Percentiles rank a stretch among this genome's conserved stretches.
phyloP scores from a whole-genome alignment of 2,797 vertebrate genomes.

The Platalea minor region DNA sequence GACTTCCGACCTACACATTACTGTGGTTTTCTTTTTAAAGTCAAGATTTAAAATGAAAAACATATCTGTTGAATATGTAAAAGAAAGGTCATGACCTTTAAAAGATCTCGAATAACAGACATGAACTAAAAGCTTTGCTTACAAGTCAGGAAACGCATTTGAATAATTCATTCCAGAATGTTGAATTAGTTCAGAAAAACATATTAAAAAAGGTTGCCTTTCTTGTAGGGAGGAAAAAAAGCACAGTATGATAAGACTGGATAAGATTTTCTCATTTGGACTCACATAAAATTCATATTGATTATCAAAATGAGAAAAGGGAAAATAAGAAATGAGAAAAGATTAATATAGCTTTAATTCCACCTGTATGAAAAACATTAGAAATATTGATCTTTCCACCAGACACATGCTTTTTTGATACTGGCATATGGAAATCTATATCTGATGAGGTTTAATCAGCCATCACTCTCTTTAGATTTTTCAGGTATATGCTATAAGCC shows the following conservation, averaged over 20 bases:
- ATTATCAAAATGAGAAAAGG: background rate
- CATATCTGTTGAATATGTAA: background rate
- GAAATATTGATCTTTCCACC: background rate
- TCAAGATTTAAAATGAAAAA: background rate
- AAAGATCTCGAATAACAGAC: background rate
- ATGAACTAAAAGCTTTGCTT: background rate
- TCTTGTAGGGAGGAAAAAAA: background rate
- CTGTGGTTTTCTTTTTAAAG: background rate
- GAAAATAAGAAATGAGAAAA: background rate
- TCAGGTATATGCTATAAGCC: background rate
- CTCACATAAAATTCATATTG: background rate
- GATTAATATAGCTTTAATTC: background rate
- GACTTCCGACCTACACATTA: background rate
- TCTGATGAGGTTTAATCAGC: background rate
- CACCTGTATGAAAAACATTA: background rate
- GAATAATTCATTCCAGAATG: slow-evolving; percentile 2
- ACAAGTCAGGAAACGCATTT: background rate
- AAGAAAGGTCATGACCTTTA: slow-evolving; percentile 11
- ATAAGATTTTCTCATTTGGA: background rate
- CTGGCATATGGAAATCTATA: background rate
- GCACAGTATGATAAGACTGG: background rate
- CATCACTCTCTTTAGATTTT: background rate
- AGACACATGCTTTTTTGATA: background rate
- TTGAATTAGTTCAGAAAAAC: background rate
- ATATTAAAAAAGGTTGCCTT: background rate